Evolutionary conservation across 1,140 invertebrate species (phyloP), one percentile per base, ranked within the genome.

Genomic region (Leptinotarsa lineolata): DNA sequence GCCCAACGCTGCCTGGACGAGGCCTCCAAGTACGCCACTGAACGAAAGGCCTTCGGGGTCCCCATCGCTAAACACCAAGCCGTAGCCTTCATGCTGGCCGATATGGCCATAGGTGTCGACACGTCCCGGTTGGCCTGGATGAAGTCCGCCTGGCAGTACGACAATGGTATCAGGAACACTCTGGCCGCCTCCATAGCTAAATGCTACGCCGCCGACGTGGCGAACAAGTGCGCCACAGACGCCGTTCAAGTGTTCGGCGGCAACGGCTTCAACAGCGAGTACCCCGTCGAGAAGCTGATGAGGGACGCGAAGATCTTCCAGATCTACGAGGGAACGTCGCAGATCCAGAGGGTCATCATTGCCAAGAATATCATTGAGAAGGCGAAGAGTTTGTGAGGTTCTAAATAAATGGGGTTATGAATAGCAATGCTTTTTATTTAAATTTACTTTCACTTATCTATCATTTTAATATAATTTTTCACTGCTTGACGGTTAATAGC

Each of bases 201-300:
- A 85, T 93, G 91, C 71, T 92, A 94, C 81, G 94, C 95, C 48
- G 92, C 92, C 21, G 97, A 99, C 85, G 86, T 96, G 61, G 97
- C 97, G 20, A 98, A 98, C 83, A 97, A 97, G 85, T 90, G 91
- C 80, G 97, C 97, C 16, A 88, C 95, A n/a, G 96, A 99, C 86
- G 96, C 96, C 70, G 97, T 99, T 0, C 92, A 97, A 89, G 90
- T 98, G 65, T 98, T 97, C 86, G 97, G 97, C 65, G 97, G 97
- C 24, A 95, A 95, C 85, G 97, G 97, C 20, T 99, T 97, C 86
- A 99, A 98, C 85, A 91, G 88, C 48, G 97, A 99, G 74, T 99
- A 99, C 86, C 97, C 97, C 1, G 97, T 97, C 0, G 97, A 99
- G 84, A 99, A 99, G 84, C 86, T 99, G 18, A 98, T 99, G 96